These are phyloP conservation scores for Onychostruthus taczanowskii DNA, from an alignment of 2,113 vertebrate species.

Conservation along the genomic window DNA sequence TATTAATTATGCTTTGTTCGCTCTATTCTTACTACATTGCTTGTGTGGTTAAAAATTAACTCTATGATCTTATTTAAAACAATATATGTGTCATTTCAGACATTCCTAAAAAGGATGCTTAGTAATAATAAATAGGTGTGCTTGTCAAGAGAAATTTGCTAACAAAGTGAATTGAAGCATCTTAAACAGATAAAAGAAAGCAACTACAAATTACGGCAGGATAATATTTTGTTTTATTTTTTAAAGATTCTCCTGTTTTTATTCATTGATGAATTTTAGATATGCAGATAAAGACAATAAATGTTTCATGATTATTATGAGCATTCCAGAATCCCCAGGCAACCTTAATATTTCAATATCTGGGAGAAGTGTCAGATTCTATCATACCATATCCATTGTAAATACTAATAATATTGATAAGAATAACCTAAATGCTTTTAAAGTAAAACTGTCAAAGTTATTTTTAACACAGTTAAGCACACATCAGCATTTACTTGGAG, in stretches of 20 bases:
- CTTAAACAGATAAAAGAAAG: constrained; percentile 36
- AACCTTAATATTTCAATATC: constrained; percentile 24
- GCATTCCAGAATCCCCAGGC: not conserved
- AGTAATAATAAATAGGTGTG: constrained; percentile 58
- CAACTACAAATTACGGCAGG: not conserved
- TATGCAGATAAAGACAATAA: constrained; percentile 27
- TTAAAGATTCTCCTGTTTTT: not conserved
- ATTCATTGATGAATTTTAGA: constrained; percentile 42
- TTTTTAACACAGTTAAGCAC: not conserved
- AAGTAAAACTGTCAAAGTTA: not conserved
- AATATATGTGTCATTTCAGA: constrained; percentile 62
- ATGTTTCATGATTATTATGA: not conserved
- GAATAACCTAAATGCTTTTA: not conserved
- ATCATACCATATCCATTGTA: not conserved
- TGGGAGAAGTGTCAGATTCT: not conserved
- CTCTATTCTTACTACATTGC: constrained; percentile 47
- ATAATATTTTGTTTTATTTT: not conserved
- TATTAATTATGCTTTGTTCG: constrained; percentile 64
- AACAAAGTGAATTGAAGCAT: constrained; percentile 44
- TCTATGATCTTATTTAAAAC: constrained; percentile 65
- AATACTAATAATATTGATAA: not conserved
- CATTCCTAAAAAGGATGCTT: constrained; percentile 37
- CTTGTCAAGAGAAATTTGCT: constrained; percentile 51
- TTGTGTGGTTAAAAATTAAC: constrained; percentile 67
- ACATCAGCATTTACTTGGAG: not conserved